Evolutionary conservation across 2,888 invertebrate genomes (phyloP).

Genomic region (Corythucha ciliata): DNA sequence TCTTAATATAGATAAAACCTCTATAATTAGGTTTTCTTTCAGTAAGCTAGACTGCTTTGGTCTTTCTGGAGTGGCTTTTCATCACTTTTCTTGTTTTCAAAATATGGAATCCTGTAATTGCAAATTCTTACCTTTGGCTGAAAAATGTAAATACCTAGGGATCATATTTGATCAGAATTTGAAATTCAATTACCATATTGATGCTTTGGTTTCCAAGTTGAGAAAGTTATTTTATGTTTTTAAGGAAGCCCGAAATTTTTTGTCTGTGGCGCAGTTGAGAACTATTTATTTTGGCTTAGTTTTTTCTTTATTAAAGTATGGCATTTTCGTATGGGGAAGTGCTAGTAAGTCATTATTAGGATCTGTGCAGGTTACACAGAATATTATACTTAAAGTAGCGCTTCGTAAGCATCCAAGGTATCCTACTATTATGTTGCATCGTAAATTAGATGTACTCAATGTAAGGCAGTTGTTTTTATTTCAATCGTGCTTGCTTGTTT

Average conservation of each 20-base stretch:
- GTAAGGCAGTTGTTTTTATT: slow-evolving; percentile 7
- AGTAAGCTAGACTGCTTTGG: background rate
- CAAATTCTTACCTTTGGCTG: slow-evolving; percentile 1
- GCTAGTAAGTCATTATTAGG: background rate
- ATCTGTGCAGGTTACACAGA: background rate
- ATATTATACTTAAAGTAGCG: slow-evolving; percentile 4
- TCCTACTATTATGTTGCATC: slow-evolving; percentile 1
- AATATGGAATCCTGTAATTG: background rate
- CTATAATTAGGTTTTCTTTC: slow-evolving; percentile 10
- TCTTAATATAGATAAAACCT: slow-evolving; percentile 9
- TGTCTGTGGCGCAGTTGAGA: background rate
- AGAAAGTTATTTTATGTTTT: slow-evolving; percentile 15
- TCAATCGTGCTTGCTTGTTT: slow-evolving; percentile 6
- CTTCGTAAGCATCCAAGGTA: background rate
- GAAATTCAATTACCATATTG: slow-evolving; percentile 15
- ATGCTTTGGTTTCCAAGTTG: slow-evolving; percentile 9
- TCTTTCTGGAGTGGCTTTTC: slow-evolving; percentile 10
- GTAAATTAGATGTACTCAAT: slow-evolving; percentile 11
- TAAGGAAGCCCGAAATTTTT: slow-evolving; percentile 12
- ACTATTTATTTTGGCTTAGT: slow-evolving; percentile 7
- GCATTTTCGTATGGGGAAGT: slow-evolving; percentile 10
- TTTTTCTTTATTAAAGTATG: slow-evolving; percentile 11
- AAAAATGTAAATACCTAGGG: slow-evolving; percentile 12
- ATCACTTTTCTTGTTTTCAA: slow-evolving; percentile 9
- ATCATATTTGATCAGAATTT: slow-evolving; percentile 10